Evolutionary conservation across 1,140 invertebrate species (phyloP).

Genomic region (Leptinotarsa undecemlineata): DNA sequence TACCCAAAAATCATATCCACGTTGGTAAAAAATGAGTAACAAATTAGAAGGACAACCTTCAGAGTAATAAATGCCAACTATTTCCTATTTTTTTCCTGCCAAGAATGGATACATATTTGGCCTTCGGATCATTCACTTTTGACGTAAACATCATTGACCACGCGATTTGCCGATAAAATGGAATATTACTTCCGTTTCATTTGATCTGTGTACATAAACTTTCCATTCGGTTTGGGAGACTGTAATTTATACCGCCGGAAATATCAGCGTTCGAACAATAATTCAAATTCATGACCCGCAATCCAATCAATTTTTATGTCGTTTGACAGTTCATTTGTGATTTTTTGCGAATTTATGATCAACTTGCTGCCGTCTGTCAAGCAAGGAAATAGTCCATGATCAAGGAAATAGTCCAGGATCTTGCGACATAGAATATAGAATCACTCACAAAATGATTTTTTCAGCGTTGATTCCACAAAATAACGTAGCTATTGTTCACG

Average conservation of each 20-base stretch:
- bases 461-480: no score
- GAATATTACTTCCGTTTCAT: background rate
- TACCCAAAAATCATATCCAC: no score
- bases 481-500: no score
- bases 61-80: no score
- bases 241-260: background rate
- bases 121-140: no score
- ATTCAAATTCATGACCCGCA: background rate
- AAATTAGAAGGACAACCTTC: no score
- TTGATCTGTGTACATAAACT: background rate
- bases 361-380: background rate
- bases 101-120: no score
- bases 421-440: no score
- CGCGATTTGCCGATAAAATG: background rate
- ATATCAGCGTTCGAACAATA: background rate
- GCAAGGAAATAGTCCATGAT: background rate
- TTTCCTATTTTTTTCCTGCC: no score
- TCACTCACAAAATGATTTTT: no score
- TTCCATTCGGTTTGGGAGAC: background rate
- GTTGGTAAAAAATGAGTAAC: no score
- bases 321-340: conserved; percentile 6
- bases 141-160: no score
- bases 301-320: background rate
- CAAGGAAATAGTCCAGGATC: background rate
- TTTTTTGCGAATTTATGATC: background rate